These are phyloP conservation scores for Caenorhabditis sp. DNA, from an alignment of 2,888 invertebrate genomes.

Conservation along the genomic window DNA sequence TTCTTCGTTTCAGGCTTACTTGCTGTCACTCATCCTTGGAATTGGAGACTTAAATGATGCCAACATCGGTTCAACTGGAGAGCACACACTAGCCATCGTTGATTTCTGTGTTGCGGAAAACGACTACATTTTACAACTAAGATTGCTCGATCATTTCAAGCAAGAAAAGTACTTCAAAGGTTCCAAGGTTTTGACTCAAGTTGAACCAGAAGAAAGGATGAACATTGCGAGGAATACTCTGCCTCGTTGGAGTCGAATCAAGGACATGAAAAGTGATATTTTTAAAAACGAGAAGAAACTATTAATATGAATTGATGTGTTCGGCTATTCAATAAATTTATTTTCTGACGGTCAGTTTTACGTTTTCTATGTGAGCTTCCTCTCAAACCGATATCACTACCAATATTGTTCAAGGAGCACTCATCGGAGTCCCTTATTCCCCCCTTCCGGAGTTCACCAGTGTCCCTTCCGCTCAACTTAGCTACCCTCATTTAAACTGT, in stretches of 20 bases:
- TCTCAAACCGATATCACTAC: too few relatives aligned
- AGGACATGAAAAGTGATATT: conserved; percentile 63
- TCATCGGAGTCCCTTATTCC: too few relatives aligned
- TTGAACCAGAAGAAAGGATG: conserved; percentile 54
- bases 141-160: conserved; percentile 64
- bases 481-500: too few relatives aligned
- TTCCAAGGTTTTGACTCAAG: conserved; percentile 58
- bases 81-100: conserved; percentile 64
- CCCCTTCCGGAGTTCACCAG: too few relatives aligned
- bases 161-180: conserved; percentile 59
- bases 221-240: conserved; percentile 50
- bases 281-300: conserved; percentile 61
- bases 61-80: conserved; percentile 64
- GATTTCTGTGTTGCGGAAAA: conserved; percentile 67
- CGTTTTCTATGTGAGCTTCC: too few relatives aligned
- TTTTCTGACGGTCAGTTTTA: too few relatives aligned
- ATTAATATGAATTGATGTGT: conserved; percentile 67
- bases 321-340: conserved; percentile 62
- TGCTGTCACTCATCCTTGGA: conserved; percentile 66
- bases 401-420: too few relatives aligned
- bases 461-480: too few relatives aligned
- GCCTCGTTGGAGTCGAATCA: conserved; percentile 65
- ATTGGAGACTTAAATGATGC: conserved; percentile 65
- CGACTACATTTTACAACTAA: conserved; percentile 56
- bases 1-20: conserved; percentile 67